Conservation (phyloP, 2,888 invertebrate species). For the Thymelicus sylvestris region DNA sequence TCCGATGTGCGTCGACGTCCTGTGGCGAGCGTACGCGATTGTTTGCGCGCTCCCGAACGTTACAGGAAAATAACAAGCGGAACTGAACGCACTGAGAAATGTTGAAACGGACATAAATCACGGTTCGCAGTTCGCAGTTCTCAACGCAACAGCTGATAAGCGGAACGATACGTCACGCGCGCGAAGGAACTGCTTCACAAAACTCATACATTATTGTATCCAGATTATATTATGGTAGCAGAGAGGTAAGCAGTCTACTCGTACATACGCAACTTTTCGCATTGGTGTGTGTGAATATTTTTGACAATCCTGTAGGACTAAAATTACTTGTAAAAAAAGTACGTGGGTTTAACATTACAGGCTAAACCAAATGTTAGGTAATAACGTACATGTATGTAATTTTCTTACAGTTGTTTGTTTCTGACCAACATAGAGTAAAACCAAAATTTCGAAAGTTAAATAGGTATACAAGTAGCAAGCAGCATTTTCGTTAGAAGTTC, state of each 20-base stretch:
- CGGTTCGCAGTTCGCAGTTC: conserved; percentile 4
- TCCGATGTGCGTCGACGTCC: not conserved
- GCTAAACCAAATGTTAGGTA: no score
- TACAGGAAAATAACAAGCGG: conserved; percentile 9
- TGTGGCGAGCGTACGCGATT: not conserved
- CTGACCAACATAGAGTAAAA: no score
- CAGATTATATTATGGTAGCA: not conserved
- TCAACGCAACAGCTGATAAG: not conserved
- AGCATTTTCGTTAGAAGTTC: no score
- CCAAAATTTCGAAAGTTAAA: no score
- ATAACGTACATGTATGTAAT: no score
- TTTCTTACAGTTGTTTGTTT: no score
- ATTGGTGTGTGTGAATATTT: no score
- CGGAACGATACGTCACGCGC: not conserved
- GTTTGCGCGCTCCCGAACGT: conserved; percentile 3
- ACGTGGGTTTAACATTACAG: no score
- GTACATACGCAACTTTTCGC: no score
- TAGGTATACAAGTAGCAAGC: no score
- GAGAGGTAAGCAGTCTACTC: not conserved
- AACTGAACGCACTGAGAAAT: conserved; percentile 14
- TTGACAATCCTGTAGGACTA: no score
- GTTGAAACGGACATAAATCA: conserved; percentile 14
- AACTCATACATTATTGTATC: not conserved
- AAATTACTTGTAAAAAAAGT: no score
- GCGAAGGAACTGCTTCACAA: not conserved